Percentiles rank a stretch among this genome's conserved stretches.
phyloP scores from a whole-genome alignment of 2,113 vertebrate species.

The Notiomystis cincta region DNA sequence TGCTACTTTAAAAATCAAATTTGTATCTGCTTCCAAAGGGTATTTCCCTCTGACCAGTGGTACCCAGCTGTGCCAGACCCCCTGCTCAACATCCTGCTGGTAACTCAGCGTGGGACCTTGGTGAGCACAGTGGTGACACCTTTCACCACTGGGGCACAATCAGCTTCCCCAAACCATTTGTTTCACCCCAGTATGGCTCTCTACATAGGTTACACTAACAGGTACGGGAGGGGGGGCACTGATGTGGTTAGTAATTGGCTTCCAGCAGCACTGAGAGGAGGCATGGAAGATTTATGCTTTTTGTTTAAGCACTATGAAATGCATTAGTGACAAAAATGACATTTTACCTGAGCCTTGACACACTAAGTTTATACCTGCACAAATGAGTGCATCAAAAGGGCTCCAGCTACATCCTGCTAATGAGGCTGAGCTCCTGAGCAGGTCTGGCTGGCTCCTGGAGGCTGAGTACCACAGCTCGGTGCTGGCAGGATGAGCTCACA shows the following conservation, averaged over 20 bases:
- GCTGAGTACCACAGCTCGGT: fast-evolving
- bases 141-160: not conserved
- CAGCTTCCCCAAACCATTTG: not conserved
- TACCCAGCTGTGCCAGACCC: not conserved
- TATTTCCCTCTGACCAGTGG: not conserved
- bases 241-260: too few relatives aligned
- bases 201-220: not conserved
- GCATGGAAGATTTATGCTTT: not conserved
- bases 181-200: not conserved
- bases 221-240: not conserved
- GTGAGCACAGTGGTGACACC: fast-evolving
- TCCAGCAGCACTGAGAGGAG: not conserved
- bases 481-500: not conserved
- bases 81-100: not conserved
- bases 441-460: too few relatives aligned
- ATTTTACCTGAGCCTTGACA: not conserved
- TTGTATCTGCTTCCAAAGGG: not conserved
- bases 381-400: not conserved
- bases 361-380: not conserved
- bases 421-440: fast-evolving
- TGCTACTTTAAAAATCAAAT: not conserved
- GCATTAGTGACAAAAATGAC: not conserved
- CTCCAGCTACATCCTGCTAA: not conserved
- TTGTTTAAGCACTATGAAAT: not conserved
- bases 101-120: not conserved